These are phyloP conservation scores for Catamblyrhynchus diadema DNA, from an alignment of 2,797 vertebrate genomes.

Conservation along the genomic window DNA sequence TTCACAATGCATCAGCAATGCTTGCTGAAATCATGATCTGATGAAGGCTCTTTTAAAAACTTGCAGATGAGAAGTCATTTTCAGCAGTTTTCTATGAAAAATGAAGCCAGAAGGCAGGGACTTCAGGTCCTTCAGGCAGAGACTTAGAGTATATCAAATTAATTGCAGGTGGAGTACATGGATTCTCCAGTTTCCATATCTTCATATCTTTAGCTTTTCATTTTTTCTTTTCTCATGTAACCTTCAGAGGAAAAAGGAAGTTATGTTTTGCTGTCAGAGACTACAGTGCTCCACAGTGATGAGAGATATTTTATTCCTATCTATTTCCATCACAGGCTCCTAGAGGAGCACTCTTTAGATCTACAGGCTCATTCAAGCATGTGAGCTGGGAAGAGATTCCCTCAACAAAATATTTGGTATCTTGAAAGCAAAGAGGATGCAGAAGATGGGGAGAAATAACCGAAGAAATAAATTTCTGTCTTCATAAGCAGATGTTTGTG, in stretches of 20 bases:
- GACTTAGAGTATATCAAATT: neutral
- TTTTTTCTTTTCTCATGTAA: neutral
- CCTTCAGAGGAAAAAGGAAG: neutral
- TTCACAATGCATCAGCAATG: neutral
- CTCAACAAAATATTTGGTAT: neutral
- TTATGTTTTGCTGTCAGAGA: neutral
- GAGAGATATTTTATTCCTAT: neutral
- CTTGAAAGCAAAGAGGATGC: neutral
- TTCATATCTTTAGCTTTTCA: neutral
- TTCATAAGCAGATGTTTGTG: neutral
- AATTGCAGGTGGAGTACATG: neutral
- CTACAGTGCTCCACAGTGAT: neutral
- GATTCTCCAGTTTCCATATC: neutral
- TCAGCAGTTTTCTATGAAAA: neutral
- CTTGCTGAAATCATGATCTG: neutral
- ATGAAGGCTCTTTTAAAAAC: neutral
- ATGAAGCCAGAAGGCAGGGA: neutral
- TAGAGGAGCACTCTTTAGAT: neutral
- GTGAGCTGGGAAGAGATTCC: neutral
- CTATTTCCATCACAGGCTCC: neutral
- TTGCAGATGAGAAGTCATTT: neutral
- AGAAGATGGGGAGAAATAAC: neutral
- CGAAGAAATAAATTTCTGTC: neutral
- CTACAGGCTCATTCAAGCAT: neutral
- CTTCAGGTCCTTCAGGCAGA: neutral